A percentile compares a stretch with the other conserved stretches of the same genome.
phyloP scores from a whole-genome alignment of 2,113 vertebrate species.

The Pachypanchax playfairii region DNA sequence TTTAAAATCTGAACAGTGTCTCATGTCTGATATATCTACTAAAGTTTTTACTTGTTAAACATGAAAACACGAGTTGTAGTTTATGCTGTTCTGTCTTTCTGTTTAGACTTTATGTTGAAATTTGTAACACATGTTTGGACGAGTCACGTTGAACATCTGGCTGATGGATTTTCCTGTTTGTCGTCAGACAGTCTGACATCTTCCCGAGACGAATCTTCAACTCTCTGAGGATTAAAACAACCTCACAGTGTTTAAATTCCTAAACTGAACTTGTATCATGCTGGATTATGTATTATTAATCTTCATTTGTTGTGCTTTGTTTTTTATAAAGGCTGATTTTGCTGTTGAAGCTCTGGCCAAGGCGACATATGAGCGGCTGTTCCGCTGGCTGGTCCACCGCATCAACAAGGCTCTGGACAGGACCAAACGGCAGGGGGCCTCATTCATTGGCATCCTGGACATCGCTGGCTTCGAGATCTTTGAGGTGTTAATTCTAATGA shows the following conservation, averaged over 20 bases:
- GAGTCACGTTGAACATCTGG: slow-evolving; percentile 1
- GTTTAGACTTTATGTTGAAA: neutral
- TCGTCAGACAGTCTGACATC: neutral
- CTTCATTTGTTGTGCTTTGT: neutral
- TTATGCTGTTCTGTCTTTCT: neutral
- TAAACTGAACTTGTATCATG: neutral
- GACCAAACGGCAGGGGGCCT: slow-evolving; percentile 96
- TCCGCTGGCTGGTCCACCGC: slow-evolving; percentile 97
- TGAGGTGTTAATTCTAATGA: slow-evolving; percentile 85
- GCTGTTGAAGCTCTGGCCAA: slow-evolving; percentile 96
- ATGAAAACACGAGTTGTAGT: neutral
- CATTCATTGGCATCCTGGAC: slow-evolving; percentile 97
- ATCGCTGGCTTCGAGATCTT: slow-evolving; percentile 99
- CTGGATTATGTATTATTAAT: neutral
- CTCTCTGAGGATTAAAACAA: neutral
- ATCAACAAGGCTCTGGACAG: slow-evolving; percentile 98
- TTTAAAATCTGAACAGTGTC: neutral
- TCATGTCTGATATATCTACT: neutral
- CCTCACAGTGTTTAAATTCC: neutral
- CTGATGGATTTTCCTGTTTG: slow-evolving; percentile 12
- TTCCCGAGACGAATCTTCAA: slow-evolving; percentile 3
- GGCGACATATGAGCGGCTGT: slow-evolving; percentile 96
- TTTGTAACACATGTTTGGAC: slow-evolving; percentile 6
- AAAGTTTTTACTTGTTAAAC: slow-evolving; percentile 1
- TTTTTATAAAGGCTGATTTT: slow-evolving; percentile 88